phyloP scores from a whole-genome alignment of 2,888 invertebrate genomes.

The Ornithoptera priamus region DNA sequence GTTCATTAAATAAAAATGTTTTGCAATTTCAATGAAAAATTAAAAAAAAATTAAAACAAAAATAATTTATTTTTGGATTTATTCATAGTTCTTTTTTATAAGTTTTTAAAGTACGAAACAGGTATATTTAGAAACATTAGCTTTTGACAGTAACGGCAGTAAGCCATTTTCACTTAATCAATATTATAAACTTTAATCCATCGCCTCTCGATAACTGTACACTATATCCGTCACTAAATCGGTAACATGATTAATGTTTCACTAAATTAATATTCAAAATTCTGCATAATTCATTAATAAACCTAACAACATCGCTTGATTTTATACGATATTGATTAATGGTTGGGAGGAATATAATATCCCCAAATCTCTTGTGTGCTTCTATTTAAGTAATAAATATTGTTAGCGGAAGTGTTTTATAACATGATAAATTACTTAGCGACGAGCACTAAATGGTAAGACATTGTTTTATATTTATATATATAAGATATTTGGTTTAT shows the following conservation, averaged over 20 bases:
- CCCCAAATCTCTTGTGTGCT: conserved; percentile 8
- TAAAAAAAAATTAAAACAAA: too few species aligned
- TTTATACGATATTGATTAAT: conserved; percentile 21
- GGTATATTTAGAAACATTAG: too few species aligned
- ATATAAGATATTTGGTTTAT: too few species aligned
- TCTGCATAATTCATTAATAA: conserved; percentile 23
- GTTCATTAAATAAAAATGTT: too few species aligned
- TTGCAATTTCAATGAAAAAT: too few species aligned
- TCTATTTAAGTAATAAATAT: conserved; percentile 16
- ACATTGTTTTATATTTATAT: too few species aligned
- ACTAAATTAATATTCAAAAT: conserved; percentile 18
- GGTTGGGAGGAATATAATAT: conserved; percentile 4
- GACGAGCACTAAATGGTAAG: too few species aligned
- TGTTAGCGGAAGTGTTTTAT: conserved; percentile 20
- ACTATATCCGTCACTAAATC: background rate
- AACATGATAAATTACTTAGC: background rate
- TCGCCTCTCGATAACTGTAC: background rate
- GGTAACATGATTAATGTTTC: conserved; percentile 21
- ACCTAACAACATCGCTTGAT: conserved; percentile 13
- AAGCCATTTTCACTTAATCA: background rate
- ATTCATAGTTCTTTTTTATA: too few species aligned
- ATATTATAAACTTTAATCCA: conserved; percentile 7
- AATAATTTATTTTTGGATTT: too few species aligned
- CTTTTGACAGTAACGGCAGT: too few species aligned
- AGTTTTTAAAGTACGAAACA: too few species aligned